Evolutionary conservation across 2,113 vertebrate genomes (phyloP).

Genomic region (Urocolius indicus): DNA sequence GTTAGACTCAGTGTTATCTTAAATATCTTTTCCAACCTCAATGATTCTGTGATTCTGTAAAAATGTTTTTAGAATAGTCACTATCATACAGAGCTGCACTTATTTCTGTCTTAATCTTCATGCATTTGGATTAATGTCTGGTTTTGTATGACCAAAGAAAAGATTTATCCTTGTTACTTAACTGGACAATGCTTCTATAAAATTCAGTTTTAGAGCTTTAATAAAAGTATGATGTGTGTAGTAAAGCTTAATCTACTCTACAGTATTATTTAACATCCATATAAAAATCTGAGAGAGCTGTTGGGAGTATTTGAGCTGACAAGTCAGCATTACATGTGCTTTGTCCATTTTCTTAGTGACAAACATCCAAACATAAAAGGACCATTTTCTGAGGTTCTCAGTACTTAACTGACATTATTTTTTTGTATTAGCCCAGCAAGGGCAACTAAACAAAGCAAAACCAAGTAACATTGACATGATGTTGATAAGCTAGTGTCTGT

Average conservation of each 20-base stretch:
- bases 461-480: neutral
- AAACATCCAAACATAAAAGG: neutral
- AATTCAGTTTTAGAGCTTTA: slow-evolving; percentile 11
- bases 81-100: neutral
- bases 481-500: neutral
- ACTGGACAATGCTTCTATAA: slow-evolving; percentile 8
- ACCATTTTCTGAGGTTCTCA: neutral
- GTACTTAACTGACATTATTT: neutral
- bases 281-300: neutral
- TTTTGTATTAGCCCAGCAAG: neutral
- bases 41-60: too few species aligned
- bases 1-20: too few species aligned
- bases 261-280: neutral
- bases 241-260: slow-evolving; percentile 44
- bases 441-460: neutral
- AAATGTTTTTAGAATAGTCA: neutral
- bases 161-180: slow-evolving; percentile 24
- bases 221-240: slow-evolving; percentile 5
- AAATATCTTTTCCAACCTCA: too few species aligned
- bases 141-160: neutral
- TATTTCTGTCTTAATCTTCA: neutral
- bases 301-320: neutral
- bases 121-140: neutral
- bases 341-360: neutral
- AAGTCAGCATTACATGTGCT: neutral